A percentile compares a stretch with the other conserved stretches of the same genome.
These are phyloP conservation scores for Sphaeridia pumilis DNA, from an alignment of 2,888 invertebrate species.

Conservation along the genomic window DNA sequence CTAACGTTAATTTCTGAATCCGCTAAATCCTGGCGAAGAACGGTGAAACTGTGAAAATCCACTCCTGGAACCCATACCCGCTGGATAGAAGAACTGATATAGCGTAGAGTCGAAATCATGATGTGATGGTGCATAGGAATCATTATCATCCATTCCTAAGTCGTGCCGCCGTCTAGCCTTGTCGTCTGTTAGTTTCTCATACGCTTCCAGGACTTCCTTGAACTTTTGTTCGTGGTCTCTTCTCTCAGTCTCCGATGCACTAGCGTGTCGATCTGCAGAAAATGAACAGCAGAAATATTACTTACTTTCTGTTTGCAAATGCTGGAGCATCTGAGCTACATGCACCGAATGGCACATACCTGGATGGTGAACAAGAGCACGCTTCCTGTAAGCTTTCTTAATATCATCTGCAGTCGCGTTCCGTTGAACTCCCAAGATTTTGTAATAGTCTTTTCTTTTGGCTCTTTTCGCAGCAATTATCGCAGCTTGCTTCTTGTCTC, in stretches of 20 bases:
- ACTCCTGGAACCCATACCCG: constrained; percentile 8
- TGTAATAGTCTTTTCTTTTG: constrained; percentile 91
- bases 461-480: constrained; percentile 79
- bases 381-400: constrained; percentile 84
- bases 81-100: constrained; percentile 9
- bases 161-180: constrained; percentile 84
- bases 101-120: constrained; percentile 8
- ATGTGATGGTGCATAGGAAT: constrained; percentile 40
- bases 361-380: constrained; percentile 82
- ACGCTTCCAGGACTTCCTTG: constrained; percentile 94
- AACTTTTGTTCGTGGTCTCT: constrained; percentile 88
- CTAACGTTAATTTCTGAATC: constrained; percentile 12
- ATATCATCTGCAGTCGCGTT: constrained; percentile 80
- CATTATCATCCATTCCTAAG: constrained; percentile 79
- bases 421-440: constrained; percentile 75
- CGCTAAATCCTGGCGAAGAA: constrained; percentile 16
- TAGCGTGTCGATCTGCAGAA: constrained; percentile 68
- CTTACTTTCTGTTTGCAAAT: not conserved
- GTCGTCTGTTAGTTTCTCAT: constrained; percentile 77
- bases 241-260: constrained; percentile 68
- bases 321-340: not conserved
- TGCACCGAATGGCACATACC: constrained; percentile 41
- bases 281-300: not conserved
- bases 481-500: constrained; percentile 69
- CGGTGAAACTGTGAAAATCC: constrained; percentile 18